Base-by-base conservation (phyloP, 1,140 invertebrate genomes). In the Orius laevigatus region DNA sequence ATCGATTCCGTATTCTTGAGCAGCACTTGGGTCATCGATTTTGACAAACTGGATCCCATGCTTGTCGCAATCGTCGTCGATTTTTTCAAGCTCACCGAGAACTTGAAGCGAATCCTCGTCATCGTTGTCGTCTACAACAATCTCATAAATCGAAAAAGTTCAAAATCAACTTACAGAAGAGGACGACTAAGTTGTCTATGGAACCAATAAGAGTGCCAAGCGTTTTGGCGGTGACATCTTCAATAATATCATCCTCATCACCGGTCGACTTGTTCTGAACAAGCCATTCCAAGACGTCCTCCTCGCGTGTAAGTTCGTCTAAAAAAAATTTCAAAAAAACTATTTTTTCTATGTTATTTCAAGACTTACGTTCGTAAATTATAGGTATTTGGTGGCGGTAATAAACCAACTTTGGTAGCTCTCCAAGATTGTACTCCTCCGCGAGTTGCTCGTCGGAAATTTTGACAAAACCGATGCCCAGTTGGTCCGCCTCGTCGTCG, bases 331-430 rank as follows among this genome's bases (percentile, higher is more conserved):
- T 16, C 14, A 11, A 16, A 3, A 3, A 25, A 14, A 3, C 16
- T 15, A 16, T 43, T 25, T n/a, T 41, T 46, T 52, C 47, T 14
- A 18, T n/a, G 11, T 34, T 31, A 48, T 15, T 50, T 15, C 44
- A 49, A 51, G 5, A 42, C 70, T 70, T 72, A 91, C 87, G 78
- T 75, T 91, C 85, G 64, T 91, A 94, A 60, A 93, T 84, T 59
- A 94, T 87, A 54, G 90, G 90, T 63, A 91, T 92, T 70, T 90
- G 79, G 68, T 91, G 84, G 59, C 88, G 76, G 66, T 93, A 94
- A 68, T 93, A 94, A 41, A 93, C 88, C 54, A 94, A 71, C 61
- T 79, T 80, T 56, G 90, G 90, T 56, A 94, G 69, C 44, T 78
- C 71, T 58, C 84, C 85, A 59, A 93, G 71, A 69, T 86, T 90